phyloP scores from a whole-genome alignment of 2,113 vertebrate species.

The Halichoerus grypus region DNA sequence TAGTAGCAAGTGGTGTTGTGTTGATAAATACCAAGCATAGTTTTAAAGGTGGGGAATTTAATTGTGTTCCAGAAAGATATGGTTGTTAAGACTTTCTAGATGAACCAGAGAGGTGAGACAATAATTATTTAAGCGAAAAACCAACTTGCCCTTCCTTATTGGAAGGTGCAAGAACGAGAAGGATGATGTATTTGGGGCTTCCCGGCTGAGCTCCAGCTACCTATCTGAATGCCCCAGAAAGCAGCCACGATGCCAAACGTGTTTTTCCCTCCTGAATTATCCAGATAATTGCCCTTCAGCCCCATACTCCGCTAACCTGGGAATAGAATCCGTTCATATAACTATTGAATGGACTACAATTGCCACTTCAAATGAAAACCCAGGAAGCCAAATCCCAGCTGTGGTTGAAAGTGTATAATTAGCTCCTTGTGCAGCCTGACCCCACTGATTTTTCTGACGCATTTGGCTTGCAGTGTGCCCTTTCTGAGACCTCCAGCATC shows the following conservation, averaged over 20 bases:
- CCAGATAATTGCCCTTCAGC: not conserved
- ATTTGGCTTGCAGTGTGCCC: conserved; percentile 58
- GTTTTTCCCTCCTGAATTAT: not conserved
- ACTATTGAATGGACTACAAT: not conserved
- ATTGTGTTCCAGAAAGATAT: not conserved
- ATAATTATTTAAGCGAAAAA: not conserved
- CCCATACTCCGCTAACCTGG: not conserved
- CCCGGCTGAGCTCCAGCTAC: not conserved
- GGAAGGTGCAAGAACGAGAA: not conserved
- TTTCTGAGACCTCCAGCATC: conserved; percentile 64
- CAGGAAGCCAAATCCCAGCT: not conserved
- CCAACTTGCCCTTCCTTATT: not conserved
- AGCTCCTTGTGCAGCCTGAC: conserved; percentile 66
- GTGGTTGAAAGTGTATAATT: conserved; percentile 64
- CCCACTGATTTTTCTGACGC: conserved; percentile 69
- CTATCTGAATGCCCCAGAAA: not conserved
- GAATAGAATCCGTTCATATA: not conserved
- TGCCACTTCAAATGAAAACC: conserved; percentile 38
- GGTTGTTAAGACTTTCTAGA: not conserved
- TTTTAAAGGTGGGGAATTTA: not conserved
- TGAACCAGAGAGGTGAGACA: not conserved
- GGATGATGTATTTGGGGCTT: not conserved
- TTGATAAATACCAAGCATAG: not conserved
- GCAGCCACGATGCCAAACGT: not conserved
- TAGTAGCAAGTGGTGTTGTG: not conserved